Conservation (phyloP, 2,113 vertebrate species). For the Stegastes partitus region DNA sequence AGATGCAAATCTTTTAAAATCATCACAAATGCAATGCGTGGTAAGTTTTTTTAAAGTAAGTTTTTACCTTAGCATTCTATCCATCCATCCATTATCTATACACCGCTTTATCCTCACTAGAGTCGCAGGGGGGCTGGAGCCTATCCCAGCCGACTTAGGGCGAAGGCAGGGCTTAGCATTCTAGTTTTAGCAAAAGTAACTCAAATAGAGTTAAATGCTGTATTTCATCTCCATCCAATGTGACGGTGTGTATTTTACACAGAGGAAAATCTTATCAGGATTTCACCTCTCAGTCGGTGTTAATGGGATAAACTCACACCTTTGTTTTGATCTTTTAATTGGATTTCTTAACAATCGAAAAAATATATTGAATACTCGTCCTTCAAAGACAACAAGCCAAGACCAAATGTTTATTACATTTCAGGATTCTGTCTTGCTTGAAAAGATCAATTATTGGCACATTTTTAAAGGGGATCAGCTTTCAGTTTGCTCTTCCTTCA, state of each 20-base stretch:
- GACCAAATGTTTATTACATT: slow-evolving; percentile 15
- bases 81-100: too few relatives aligned
- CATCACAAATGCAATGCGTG: neutral
- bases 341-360: slow-evolving; percentile 16
- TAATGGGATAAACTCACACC: too few relatives aligned
- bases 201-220: neutral
- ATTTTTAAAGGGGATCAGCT: slow-evolving; percentile 75
- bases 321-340: neutral
- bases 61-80: neutral
- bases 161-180: too few relatives aligned
- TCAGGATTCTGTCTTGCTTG: slow-evolving; percentile 52
- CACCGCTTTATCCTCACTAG: too few relatives aligned
- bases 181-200: neutral
- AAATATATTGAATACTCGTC: neutral
- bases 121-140: too few relatives aligned
- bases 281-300: too few relatives aligned
- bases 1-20: neutral
- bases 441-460: slow-evolving; percentile 69
- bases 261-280: too few relatives aligned
- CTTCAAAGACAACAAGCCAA: slow-evolving; percentile 33
- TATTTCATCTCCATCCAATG: neutral
- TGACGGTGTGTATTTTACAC: too few relatives aligned
- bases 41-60: too few relatives aligned
- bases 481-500: slow-evolving; percentile 74
- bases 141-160: too few relatives aligned